A percentile compares a stretch with the other conserved stretches of the same genome.
These are phyloP conservation scores for Psilopogon haemacephalus DNA, from an alignment of 2,113 vertebrate genomes.

Conservation along the genomic window DNA sequence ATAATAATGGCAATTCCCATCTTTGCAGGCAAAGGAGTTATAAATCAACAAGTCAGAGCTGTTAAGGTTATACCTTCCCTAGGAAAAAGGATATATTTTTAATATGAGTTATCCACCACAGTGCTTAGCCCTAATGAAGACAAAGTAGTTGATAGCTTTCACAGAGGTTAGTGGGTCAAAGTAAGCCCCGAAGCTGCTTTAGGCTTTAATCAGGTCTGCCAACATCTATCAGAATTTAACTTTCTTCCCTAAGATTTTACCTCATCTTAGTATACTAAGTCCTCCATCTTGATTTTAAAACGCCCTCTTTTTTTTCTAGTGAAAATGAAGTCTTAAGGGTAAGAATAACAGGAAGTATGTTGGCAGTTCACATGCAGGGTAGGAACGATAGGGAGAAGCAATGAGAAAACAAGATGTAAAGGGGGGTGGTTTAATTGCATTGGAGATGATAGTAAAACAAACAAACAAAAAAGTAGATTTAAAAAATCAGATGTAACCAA, in stretches of 20 bases:
- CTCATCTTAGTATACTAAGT: neutral
- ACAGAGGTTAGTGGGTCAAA: neutral
- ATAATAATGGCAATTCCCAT: neutral
- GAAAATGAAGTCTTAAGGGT: neutral
- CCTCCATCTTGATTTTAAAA: slow-evolving; percentile 21
- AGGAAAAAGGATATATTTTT: neutral
- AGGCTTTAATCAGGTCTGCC: neutral
- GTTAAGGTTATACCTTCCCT: neutral
- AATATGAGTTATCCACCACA: neutral
- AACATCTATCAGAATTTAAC: neutral
- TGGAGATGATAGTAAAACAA: neutral
- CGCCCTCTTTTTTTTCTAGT: neutral
- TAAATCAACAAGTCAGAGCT: slow-evolving; percentile 6
- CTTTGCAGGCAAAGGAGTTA: neutral
- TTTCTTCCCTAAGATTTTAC: neutral
- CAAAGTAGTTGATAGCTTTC: slow-evolving; percentile 12
- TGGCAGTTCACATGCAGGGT: neutral
- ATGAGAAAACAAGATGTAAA: neutral
- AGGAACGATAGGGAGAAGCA: neutral
- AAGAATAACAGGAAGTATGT: neutral
- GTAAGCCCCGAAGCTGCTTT: neutral
- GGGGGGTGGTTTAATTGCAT: neutral
- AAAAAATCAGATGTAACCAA: neutral
- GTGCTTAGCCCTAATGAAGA: neutral
- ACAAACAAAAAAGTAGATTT: neutral